Base-by-base conservation (phyloP, 2,113 vertebrate species). In the Boulengeromyrus knoepffleri region DNA sequence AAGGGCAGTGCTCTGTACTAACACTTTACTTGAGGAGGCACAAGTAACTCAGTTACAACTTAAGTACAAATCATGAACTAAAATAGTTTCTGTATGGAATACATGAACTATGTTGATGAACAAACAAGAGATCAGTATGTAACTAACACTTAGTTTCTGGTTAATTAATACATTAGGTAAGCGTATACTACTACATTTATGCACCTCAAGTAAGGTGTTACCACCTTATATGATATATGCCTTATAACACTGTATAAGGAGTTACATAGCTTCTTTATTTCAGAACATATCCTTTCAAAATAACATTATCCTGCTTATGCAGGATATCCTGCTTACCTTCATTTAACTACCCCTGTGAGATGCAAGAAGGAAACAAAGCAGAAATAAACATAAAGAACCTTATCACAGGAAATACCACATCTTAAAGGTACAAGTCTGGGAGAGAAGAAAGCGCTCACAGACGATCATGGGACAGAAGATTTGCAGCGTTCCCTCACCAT, bases 401-500 rank as follows among this genome's bases (percentile, higher is more conserved):
- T 49, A 85, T 45, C 5, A 13, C 15, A 36, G n/a, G 27, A 46
- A 50, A 87, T 10, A 87, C 46, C 3, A 12, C 6, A 2, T 49
- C 47, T 17, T 9, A 13, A 39, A 42, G 70, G 56, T 39, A 47
- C 87, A 74, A 89, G 36, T 3, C 70, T 31, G 52, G 39, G 39
- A 47, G 8, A 77, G 66, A 27, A 56, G 45, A 89, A 45, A 10
- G 15, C 9, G 47, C 49, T 53, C 13, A 1, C 21, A 45, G 21
- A 62, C 2, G 3, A 88, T 87, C 9, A 39, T 12, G 39, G 21
- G 21, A 24, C 19, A 88, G 87, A n/a, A 17, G 21, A 88, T 42
- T 27, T 17, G 5, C 15, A 27, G 53, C 19, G 42, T 7, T 2
- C 3, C 84, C 90, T 15, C 62, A 98, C 97, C 97, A 87, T 97